Evolutionary conservation across 2,113 vertebrate species (phyloP).

Genomic region (Gobio gobio): DNA sequence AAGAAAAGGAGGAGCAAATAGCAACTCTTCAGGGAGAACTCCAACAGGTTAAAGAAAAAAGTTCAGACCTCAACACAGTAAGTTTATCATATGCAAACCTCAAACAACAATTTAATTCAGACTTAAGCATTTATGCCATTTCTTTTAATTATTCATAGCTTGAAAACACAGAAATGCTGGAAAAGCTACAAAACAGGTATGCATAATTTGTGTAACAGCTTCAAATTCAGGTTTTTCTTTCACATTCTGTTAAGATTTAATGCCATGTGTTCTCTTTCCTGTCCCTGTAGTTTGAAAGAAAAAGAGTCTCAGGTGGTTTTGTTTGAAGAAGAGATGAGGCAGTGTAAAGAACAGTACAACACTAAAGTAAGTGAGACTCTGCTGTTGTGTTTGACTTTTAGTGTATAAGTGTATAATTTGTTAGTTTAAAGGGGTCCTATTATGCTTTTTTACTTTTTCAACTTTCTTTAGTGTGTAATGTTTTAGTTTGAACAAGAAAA

Average conservation of each 20-base stretch:
- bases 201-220: neutral
- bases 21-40: slow-evolving; percentile 49
- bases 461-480: too few species aligned
- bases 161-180: slow-evolving; percentile 48
- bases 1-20: slow-evolving; percentile 41
- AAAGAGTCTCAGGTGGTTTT: slow-evolving; percentile 3
- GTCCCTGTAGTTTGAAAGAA: slow-evolving; percentile 31
- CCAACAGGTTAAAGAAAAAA: slow-evolving; percentile 54
- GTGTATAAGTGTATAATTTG: neutral
- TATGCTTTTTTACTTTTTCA: too few species aligned
- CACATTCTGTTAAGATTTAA: neutral
- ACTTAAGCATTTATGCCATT: neutral
- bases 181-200: slow-evolving; percentile 49
- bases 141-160: slow-evolving; percentile 13
- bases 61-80: slow-evolving; percentile 20
- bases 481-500: too few species aligned
- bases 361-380: slow-evolving; percentile 33
- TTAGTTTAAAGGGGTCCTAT: neutral
- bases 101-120: neutral
- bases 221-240: neutral
- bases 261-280: neutral
- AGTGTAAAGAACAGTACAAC: slow-evolving; percentile 18
- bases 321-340: slow-evolving; percentile 26
- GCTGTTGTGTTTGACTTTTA: neutral
- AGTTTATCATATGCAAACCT: slow-evolving; percentile 8